Conservation (phyloP, 2,888 invertebrate species). For the Pollenia labialis region DNA sequence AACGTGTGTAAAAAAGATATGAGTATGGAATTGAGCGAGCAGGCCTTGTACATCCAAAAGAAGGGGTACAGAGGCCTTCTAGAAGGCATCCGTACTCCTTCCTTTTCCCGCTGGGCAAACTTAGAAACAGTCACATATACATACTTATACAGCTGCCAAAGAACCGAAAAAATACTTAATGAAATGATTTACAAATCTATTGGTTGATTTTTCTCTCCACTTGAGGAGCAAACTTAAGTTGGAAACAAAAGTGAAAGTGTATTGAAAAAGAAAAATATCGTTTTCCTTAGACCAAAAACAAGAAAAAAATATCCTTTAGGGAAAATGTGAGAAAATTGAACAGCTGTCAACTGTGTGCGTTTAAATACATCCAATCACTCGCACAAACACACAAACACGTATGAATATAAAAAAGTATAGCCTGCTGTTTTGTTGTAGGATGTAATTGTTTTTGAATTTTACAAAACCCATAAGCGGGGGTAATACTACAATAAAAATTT, state of each 20-base stretch:
- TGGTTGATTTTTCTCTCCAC: neutral
- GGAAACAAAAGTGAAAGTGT: slow-evolving; percentile 56
- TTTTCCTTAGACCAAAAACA: slow-evolving; percentile 5
- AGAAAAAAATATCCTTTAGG: slow-evolving; percentile 17
- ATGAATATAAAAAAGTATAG: neutral
- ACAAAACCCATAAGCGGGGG: neutral
- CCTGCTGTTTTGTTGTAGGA: slow-evolving; percentile 63
- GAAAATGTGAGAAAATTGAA: slow-evolving; percentile 71
- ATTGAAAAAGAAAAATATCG: slow-evolving; percentile 12
- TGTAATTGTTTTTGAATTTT: slow-evolving; percentile 61
- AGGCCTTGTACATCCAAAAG: too few relatives aligned
- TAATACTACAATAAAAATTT: neutral
- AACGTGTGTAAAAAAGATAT: too few relatives aligned
- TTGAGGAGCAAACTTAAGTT: slow-evolving; percentile 3
- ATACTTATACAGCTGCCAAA: neutral
- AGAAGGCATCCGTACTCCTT: too few relatives aligned
- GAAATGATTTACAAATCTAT: slow-evolving; percentile 36
- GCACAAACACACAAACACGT: neutral
- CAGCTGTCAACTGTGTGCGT: slow-evolving; percentile 70
- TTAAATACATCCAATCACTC: neutral
- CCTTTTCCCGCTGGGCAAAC: too few relatives aligned
- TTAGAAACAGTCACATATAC: neutral
- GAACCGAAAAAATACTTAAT: neutral
- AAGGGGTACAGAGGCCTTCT: too few relatives aligned
- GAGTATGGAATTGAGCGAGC: too few relatives aligned